Evolutionary conservation across 2,113 vertebrate genomes (phyloP), one percentile per base, ranked within the genome.

Genomic region (Istiophorus platypterus): DNA sequence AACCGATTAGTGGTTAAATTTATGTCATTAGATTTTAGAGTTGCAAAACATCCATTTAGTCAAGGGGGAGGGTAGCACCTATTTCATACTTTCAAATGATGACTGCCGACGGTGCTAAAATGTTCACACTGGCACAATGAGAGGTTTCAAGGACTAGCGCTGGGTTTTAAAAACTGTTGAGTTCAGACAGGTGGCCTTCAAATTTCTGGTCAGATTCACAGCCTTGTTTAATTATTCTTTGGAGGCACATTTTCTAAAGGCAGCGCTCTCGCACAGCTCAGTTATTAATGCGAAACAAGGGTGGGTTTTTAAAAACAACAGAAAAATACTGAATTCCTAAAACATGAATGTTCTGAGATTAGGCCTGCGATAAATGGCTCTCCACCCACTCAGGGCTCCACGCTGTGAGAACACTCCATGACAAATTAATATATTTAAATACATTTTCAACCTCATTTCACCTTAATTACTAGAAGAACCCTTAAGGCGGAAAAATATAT

Each of bases 381-480:
- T 22, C 20, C 3, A 1, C 39, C 69, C 27, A 45, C 61, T 62
- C 62, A 22, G 4, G 47, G 13, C 24, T 39, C 45, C 17, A 22
- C 18, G 56, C 54, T 47, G 42, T 42, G 61, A 34, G 31, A 5
- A 11, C 4, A 15, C 15, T 22, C 9, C 3, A 15, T 39, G 61
- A 39, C 49, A 15, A 49, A 49, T 42, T 13, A 51, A 34, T 4
- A 4, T 47, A 49, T 49, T 22, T 9, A 42, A 7, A 11, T 1
- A 3, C 6, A 13, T 22, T 66, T 72, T 66, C 49, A 59, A 45
- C 34, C 56, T 29, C 34, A 13, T 56, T 73, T 20, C 37, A 62
- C 62, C 73, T 68, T 62, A 78, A 78, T 62, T 52, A 67, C 63
- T 15, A 8, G 3, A 20, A 26, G 27, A 57, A 69, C 5, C 47